phyloP scores from a whole-genome alignment of 2,797 vertebrate genomes.

The Platyrinchus mystaceus region DNA sequence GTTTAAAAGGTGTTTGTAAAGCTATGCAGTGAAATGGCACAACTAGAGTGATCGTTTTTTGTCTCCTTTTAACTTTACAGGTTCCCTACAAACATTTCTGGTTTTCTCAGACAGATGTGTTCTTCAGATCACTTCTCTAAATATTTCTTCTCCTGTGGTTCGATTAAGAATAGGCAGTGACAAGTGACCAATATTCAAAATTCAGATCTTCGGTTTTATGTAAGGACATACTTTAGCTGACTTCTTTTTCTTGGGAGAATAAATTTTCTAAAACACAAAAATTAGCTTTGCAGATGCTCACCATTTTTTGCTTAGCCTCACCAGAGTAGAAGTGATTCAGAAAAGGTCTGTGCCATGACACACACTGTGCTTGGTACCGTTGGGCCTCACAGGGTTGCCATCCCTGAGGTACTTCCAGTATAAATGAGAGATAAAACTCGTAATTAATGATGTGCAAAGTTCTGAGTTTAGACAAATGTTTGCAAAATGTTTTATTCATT shows the following conservation, averaged over 20 bases:
- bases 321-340: not conserved
- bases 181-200: not conserved
- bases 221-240: not conserved
- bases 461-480: slow-evolving; percentile 16
- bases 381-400: slow-evolving; percentile 2
- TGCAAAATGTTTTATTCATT: slow-evolving; percentile 14
- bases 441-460: slow-evolving; percentile 25
- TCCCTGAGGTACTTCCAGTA: not conserved
- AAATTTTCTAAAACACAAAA: not conserved
- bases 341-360: not conserved
- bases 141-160: not conserved
- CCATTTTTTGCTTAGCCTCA: not conserved
- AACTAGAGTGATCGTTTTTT: not conserved
- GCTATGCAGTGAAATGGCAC: not conserved
- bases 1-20: not conserved
- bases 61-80: not conserved
- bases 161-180: not conserved
- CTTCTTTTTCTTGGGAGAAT: not conserved
- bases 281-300: not conserved
- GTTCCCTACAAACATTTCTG: not conserved
- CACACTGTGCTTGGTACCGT: not conserved
- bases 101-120: not conserved
- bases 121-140: not conserved
- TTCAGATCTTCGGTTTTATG: not conserved
- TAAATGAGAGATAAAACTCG: slow-evolving; percentile 21